Percentiles rank a stretch among this genome's conserved stretches.
phyloP scores from a whole-genome alignment of 2,797 vertebrate genomes.

The Anniella stebbinsi region DNA sequence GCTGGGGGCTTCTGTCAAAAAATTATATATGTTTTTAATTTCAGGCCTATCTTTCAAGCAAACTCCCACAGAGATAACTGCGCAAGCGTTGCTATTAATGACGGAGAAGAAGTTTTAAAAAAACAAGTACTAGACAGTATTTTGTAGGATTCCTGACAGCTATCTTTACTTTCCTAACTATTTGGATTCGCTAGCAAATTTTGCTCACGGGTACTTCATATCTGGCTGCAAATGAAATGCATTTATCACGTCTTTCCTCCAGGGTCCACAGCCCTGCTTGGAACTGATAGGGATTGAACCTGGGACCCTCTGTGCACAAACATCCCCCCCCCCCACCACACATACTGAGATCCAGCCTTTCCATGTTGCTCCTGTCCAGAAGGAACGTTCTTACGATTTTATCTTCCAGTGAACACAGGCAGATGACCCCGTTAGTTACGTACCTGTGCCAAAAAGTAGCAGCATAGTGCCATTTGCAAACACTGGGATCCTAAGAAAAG shows the following conservation, averaged over 20 bases:
- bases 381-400: no score
- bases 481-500: no score
- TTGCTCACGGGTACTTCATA: background rate
- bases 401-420: no score
- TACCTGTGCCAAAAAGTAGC: no score
- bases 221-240: background rate
- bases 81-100: background rate
- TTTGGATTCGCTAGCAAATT: conserved; percentile 24
- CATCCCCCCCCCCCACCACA: no score
- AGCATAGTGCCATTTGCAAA: no score
- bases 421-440: no score
- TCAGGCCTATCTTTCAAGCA: conserved; percentile 25
- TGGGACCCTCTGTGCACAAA: no score
- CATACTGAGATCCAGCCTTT: no score
- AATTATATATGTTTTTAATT: conserved; percentile 71
- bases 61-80: conserved; percentile 52
- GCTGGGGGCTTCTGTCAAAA: background rate
- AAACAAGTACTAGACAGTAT: background rate
- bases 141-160: background rate
- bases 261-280: no score
- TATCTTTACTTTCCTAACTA: conserved; percentile 19
- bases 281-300: no score
- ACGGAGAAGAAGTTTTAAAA: conserved; percentile 5
- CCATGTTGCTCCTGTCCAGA: background rate
- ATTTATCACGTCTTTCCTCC: background rate